Evolutionary conservation across 2,888 invertebrate genomes (phyloP).

Genomic region (Caenorhabditis sp.): DNA sequence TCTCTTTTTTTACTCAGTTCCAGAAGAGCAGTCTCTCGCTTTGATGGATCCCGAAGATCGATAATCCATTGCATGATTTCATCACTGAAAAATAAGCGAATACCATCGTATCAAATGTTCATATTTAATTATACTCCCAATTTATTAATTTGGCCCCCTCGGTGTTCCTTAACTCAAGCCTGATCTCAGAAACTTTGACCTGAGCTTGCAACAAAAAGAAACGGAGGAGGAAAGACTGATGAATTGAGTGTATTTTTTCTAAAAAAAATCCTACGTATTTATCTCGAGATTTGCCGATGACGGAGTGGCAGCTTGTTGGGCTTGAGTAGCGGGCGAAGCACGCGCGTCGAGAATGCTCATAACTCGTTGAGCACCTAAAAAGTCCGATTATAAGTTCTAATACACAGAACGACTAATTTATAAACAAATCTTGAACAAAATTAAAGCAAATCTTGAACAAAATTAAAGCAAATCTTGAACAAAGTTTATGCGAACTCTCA

Average conservation of each 20-base stretch:
- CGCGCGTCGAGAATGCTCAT: conserved; percentile 51
- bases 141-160: too few species aligned
- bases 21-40: conserved; percentile 94
- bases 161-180: too few species aligned
- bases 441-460: too few species aligned
- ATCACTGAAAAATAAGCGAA: conserved; percentile 82
- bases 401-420: too few species aligned
- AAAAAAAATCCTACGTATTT: conserved; percentile 47
- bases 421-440: too few species aligned
- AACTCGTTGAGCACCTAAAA: too few species aligned
- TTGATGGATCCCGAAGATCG: conserved; percentile 92
- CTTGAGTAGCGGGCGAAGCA: conserved; percentile 65
- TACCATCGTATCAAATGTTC: neutral
- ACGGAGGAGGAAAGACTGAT: neutral
- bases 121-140: too few species aligned
- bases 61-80: conserved; percentile 93
- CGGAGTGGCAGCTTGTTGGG: conserved; percentile 60
- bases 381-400: too few species aligned
- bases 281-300: conserved; percentile 60
- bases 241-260: neutral
- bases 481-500: too few species aligned
- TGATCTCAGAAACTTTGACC: too few species aligned
- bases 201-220: too few species aligned
- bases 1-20: conserved; percentile 92
- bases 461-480: too few species aligned